Base-by-base conservation (phyloP, 2,888 invertebrate genomes). In the Onchidella celtica region DNA sequence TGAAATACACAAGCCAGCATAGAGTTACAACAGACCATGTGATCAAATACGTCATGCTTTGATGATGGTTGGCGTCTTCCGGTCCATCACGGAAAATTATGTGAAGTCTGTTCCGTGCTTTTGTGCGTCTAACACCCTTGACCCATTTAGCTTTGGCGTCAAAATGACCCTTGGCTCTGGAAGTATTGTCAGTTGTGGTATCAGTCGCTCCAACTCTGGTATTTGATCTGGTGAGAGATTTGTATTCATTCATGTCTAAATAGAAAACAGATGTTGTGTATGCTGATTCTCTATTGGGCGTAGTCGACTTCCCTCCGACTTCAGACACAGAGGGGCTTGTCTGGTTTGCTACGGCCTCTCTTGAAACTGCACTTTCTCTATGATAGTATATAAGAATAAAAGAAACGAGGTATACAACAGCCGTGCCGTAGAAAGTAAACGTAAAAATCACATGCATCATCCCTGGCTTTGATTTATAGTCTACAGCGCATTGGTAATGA, bases 21-120 rank as follows among this genome's bases (percentile, higher is more conserved):
- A 84, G 36, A 21, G 84, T 38, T 27, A 87, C 75, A 17, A 84
- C 55, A 0, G 79, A 73, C 84, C 85, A 87, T 11, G 85, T 82
- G 32, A 87, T 83, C 1, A 87, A 59, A 40, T 87, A 87, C 1
- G 87, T 88, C n/a, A 87, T 84, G 6, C 86, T 82, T 66, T 87
- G 83, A 55, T 86, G 87, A 66, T 87, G 85, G 36, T 86, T 85
- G 11, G 86, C 85, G 55, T 88, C 87, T 27, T 86, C 84, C 11
- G 82, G 79, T 55, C 85, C 85, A 65, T 87, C 87, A n/a, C 85
- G 79, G 63, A 79, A 70, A 34, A 79, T 47, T 21, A n/a, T 17
- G 9, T 24, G 14, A 4, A 47, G 9, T 55, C n/a, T 55, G 55
- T 27, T 72, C 38, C 55, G 32, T 36, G 14, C 38, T 14, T 21